Conservation (phyloP, 2,797 vertebrate species). For the Squalus acanthias region DNA sequence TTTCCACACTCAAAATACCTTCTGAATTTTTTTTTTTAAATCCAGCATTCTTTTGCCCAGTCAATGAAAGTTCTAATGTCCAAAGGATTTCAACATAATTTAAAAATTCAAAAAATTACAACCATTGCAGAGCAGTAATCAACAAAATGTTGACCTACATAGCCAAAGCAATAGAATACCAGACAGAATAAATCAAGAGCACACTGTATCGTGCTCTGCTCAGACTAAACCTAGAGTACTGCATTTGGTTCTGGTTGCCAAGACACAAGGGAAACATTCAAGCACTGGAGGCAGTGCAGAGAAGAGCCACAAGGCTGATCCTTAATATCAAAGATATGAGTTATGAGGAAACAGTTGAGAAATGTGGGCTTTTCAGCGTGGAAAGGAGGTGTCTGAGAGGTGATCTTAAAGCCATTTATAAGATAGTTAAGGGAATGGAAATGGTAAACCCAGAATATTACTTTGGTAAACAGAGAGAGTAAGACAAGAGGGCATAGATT, state of each 20-base stretch:
- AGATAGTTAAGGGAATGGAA: background rate
- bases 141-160: background rate
- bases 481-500: background rate
- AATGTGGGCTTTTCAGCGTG: background rate
- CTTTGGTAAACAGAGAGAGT: background rate
- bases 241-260: background rate
- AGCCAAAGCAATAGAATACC: background rate
- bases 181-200: background rate
- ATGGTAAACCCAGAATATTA: background rate
- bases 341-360: background rate
- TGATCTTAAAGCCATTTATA: background rate
- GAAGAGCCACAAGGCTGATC: background rate
- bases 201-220: background rate
- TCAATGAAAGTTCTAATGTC: background rate
- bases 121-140: background rate
- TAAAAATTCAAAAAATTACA: background rate
- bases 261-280: background rate
- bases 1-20: background rate
- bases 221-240: background rate
- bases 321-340: background rate
- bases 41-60: background rate
- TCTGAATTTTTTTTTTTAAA: background rate
- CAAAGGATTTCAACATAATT: background rate
- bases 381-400: background rate
- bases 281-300: background rate